Base-by-base conservation (phyloP, 2,797 vertebrate species). In the Lophotriccus pileatus region DNA sequence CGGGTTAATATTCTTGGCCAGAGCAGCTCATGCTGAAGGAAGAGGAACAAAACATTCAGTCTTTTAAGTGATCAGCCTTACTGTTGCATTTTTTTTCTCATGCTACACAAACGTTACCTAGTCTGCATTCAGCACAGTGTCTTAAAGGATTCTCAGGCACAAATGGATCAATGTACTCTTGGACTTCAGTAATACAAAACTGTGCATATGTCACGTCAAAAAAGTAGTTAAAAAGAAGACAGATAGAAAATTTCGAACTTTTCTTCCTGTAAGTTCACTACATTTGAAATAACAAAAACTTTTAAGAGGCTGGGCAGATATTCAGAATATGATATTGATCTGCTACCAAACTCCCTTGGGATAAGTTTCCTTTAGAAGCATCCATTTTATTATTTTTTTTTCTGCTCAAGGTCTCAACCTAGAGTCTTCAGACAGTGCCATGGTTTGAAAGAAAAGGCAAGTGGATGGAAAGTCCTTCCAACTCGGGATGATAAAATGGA, bases 31-130 rank as follows among this genome's bases (percentile, higher is more conserved):
- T 75, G 87, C 59, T 90, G 83, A 91, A 94, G 93, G 87, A 95
- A 95, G 70, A 91, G 76, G 93, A 94, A 94, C 90, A 96, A 94
- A 94, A 80, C 87, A 52, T 87, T 64, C 68, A 72, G 50, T 37
- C 44, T 81, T 88, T 62, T 76, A 78, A 91, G 70, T 2, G 2
- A 75, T 80, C 68, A 72, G 43, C 32, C 64, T 76, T 53, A 21
- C 8, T 49, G 68, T 4, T 81, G 53, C 32, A 84, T 3, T 22
- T 68, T 86, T 90, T 84, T 49, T 69, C 44, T 90, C 47, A 39
- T 21, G 41, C 22, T 81, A 72, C n/a, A 89, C 64, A 87, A 70
- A 41, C 27, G 76, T 70, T 63, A 90, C 64, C 49, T 44, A 39
- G 11, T 41, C 36, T 89, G 34, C 15, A 20, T 73, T 86, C 41